A percentile compares a stretch with the other conserved stretches of the same genome.
These are phyloP conservation scores for Tyrophagus putrescentiae DNA, from an alignment of 1,140 invertebrate genomes.

Conservation along the genomic window DNA sequence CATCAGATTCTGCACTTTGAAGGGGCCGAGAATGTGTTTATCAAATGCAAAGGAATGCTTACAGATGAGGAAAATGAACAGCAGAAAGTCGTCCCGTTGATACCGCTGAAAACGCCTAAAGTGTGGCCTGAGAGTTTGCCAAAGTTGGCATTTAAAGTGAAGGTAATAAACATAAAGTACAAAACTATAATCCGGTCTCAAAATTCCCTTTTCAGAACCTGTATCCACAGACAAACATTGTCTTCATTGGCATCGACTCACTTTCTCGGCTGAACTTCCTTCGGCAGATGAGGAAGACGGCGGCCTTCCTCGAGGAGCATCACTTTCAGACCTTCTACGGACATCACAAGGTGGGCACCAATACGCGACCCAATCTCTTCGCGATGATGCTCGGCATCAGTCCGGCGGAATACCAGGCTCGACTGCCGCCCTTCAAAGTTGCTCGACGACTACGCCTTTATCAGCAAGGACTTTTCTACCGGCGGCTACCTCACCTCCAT, in stretches of 20 bases:
- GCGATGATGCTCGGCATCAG: conserved; percentile 32
- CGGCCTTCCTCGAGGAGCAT: background rate
- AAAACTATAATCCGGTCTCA: no score
- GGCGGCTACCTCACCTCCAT: background rate
- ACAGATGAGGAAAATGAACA: no score
- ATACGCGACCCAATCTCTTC: conserved; percentile 37
- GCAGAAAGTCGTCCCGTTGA: no score
- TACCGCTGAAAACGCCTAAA: no score
- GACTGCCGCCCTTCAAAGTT: background rate
- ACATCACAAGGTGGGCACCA: conserved; percentile 36
- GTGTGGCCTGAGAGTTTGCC: no score
- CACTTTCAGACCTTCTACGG: conserved; percentile 25
- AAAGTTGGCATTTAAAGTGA: no score
- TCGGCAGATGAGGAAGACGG: background rate
- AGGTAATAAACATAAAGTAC: no score
- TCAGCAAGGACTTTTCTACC: background rate
- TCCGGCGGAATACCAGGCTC: background rate
- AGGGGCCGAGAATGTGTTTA: no score
- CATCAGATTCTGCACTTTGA: no score
- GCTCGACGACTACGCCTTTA: background rate
- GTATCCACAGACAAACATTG: no score
- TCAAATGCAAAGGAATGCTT: no score
- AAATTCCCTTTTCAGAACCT: no score
- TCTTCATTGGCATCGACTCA: background rate
- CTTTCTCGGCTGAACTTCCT: background rate